Percentiles rank a stretch among this genome's conserved stretches.
Conservation (phyloP, 2,113 vertebrate genomes). For the Oncorhynchus nerka region DNA sequence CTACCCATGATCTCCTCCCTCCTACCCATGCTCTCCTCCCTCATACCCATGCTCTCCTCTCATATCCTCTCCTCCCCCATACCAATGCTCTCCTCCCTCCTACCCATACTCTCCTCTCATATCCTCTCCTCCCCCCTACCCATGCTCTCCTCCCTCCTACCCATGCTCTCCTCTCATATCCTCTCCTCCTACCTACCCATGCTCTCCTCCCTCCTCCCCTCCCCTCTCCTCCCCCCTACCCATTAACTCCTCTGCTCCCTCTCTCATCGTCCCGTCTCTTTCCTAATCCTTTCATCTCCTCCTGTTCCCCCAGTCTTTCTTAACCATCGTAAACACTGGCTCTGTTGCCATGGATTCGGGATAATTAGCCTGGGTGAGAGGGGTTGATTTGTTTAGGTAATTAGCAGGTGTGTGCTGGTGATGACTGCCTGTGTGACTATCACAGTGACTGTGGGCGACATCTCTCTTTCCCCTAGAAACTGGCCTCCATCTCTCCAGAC, state of each 20-base stretch:
- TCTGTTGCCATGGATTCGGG: slow-evolving; percentile 58
- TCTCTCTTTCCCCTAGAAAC: slow-evolving; percentile 73
- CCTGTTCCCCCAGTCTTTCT: slow-evolving; percentile 18
- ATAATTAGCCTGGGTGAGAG: slow-evolving; percentile 51
- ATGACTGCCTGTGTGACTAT: slow-evolving; percentile 21
- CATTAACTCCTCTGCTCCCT: not conserved
- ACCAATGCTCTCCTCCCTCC: no score
- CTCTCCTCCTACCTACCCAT: no score
- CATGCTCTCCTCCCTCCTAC: no score
- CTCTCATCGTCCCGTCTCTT: not conserved
- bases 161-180: no score
- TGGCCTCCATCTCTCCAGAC: slow-evolving; percentile 85
- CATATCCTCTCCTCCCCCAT: no score
- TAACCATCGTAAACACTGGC: slow-evolving; percentile 18
- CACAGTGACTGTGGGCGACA: slow-evolving; percentile 23
- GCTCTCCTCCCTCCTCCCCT: no score
- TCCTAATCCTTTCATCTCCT: not conserved
- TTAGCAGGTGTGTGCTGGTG: slow-evolving; percentile 39
- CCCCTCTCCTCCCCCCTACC: no score
- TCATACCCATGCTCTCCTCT: no score
- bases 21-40: no score
- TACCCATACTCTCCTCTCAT: no score
- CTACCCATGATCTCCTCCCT: no score
- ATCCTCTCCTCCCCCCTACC: no score
- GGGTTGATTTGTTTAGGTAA: slow-evolving; percentile 49